These are phyloP conservation scores for Quadriops clusia DNA, from an alignment of 2,888 invertebrate species.

Conservation along the genomic window DNA sequence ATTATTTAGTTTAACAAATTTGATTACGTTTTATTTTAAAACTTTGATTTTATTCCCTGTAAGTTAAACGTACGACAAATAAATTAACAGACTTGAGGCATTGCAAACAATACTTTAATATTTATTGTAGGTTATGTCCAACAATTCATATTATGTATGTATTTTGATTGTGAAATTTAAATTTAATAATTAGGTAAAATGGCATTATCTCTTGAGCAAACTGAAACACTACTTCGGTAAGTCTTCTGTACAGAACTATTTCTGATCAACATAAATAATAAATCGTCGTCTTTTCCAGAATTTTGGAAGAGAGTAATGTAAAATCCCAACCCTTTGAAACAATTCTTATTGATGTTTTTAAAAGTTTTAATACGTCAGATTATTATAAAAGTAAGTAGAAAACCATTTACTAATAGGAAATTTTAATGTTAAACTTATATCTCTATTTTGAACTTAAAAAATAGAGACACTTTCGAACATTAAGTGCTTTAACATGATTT, in stretches of 20 bases:
- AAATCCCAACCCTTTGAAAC: constrained; percentile 65
- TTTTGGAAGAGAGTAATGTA: constrained; percentile 61
- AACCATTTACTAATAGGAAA: too few species aligned
- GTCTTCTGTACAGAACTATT: constrained; percentile 8
- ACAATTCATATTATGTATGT: too few species aligned
- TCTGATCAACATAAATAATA: constrained; percentile 8
- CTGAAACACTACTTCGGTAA: constrained; percentile 40
- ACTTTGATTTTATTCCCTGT: too few species aligned
- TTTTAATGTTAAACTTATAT: too few species aligned
- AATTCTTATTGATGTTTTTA: constrained; percentile 63
- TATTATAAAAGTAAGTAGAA: constrained; percentile 67
- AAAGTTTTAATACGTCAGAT: constrained; percentile 65
- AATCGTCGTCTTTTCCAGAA: constrained; percentile 41
- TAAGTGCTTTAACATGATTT: constrained; percentile 13
- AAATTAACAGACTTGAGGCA: too few species aligned
- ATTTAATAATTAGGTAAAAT: constrained; percentile 25
- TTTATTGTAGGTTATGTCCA: too few species aligned
- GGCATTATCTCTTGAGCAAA: constrained; percentile 41
- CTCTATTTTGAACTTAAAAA: too few species aligned
- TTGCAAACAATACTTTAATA: too few species aligned
- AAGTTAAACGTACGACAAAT: too few species aligned
- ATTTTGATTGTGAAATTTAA: neutral
- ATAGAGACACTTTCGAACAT: constrained; percentile 3
- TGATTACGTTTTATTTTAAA: too few species aligned
- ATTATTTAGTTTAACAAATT: too few species aligned